Conservation (phyloP, 2,113 vertebrate species). For the Elephantulus edwardii region DNA sequence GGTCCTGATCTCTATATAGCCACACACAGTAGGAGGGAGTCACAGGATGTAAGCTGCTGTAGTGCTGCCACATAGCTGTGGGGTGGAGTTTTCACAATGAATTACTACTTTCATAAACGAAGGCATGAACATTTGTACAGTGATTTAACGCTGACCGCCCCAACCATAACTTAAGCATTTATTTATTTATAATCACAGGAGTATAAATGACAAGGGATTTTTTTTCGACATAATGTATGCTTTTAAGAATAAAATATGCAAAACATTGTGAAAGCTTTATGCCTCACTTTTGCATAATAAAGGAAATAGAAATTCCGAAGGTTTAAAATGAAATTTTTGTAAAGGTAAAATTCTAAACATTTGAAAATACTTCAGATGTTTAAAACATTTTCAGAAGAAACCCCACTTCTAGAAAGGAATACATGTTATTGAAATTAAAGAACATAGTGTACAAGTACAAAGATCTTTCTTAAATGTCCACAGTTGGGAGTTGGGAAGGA, state of each 20-base stretch:
- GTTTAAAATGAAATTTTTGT: constrained; percentile 33
- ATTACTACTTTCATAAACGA: constrained; percentile 70
- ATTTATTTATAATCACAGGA: constrained; percentile 65
- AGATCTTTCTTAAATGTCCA: not conserved
- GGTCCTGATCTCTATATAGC: constrained; percentile 23
- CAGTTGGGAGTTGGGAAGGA: not conserved
- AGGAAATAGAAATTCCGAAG: constrained; percentile 41
- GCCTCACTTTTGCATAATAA: constrained; percentile 23
- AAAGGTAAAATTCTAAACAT: constrained; percentile 41
- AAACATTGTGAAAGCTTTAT: constrained; percentile 49
- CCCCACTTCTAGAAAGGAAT: not conserved
- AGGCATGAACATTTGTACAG: constrained; percentile 44
- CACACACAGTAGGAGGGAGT: not conserved
- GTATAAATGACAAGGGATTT: constrained; percentile 43
- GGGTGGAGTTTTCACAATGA: constrained; percentile 54
- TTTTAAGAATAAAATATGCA: constrained; percentile 63
- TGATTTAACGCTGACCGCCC: constrained; percentile 69
- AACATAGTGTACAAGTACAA: not conserved
- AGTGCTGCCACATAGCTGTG: not conserved
- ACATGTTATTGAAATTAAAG: constrained; percentile 29
- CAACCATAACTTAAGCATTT: constrained; percentile 65
- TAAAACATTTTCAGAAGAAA: too few species aligned
- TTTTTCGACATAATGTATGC: constrained; percentile 58
- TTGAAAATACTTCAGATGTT: constrained; percentile 41
- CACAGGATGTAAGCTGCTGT: constrained; percentile 5